Base-by-base conservation (phyloP, 2,797 vertebrate genomes). In the Phylloscopus collybita region DNA sequence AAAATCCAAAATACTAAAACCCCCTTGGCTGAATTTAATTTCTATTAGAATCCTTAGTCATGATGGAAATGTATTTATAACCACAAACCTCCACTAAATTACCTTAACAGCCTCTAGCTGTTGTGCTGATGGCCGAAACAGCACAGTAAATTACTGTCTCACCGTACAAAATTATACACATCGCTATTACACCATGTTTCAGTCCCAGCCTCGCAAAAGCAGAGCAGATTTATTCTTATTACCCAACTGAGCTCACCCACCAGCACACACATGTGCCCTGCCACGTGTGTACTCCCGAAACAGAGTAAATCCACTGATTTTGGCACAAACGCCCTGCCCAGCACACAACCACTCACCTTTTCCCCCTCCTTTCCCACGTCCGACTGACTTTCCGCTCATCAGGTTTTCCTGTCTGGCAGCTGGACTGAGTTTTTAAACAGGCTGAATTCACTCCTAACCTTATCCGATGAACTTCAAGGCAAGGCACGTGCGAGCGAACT, bases 1-100 rank as follows among this genome's bases (percentile, higher is more conserved):
- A 54, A 79, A 71, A 56, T 45, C 13, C 40, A 14, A 40, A 40
- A 91, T 9, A 62, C 49, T 69, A 85, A 91, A 88, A 9, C 34
- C 45, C 81, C 79, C 62, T 61, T 40, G 67, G 88, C 67, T 83
- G 82, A 91, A 90, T 81, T 91, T 73, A 93, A 67, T 80, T 71
- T 49, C 86, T 92, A 90, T 92, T 92, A 94, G 87, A 92, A 86
- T 70, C 82, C 88, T 92, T 91, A 90, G 94, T 96, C 94, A 94
- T 4, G n/a, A 92, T 75, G 86, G 86, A 97, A 97, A 93, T 36
- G 44, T 93, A 92, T 97, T 97, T 96, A 95, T 81, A 96, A 88
- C 60, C 91, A 87, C 82, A 95, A 80, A 76, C 93, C 91, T 86
- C 67, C 44, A 88, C 50, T 94, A 94, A 96, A 95, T 94, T 95